Base-by-base conservation (phyloP, 2,888 invertebrate species). In the Falcaria lacertinaria region DNA sequence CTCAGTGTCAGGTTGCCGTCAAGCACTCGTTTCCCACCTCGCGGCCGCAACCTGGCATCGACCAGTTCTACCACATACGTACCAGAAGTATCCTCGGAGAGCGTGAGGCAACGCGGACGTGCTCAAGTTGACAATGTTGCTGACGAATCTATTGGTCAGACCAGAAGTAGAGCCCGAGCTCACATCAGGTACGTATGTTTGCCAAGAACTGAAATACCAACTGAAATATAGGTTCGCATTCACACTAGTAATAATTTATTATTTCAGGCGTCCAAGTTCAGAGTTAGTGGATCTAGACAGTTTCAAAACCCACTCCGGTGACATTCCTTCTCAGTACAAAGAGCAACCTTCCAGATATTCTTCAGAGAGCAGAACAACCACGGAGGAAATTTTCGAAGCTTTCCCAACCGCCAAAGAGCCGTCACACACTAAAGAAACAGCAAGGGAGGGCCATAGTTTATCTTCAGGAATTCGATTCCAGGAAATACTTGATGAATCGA, bases 21-120 rank as follows among this genome's bases (percentile, higher is more conserved):
- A n/a, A 95, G 94, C 66, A 96, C 96, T n/a, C 92, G 96, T 52
- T 96, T 96, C 77, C 95, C 95, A 48, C 94, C 95, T 35, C 93
- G 94, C 45, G 92, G 93, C 57, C 86, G 92, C 78, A 79, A 75
- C 81, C 57, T 88, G 41, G 76, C 71, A 14, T 60, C 79, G 43
- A 50, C 68, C 33, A 87, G 86, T 53, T 90, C 91, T 15, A 91
- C 92, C 33, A 90, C 91, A 44, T 73, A 70, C 47, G 81, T 66
- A 51, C 89, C 83, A 50, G 89, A 80, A 75, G 74, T 74, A 41
- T 74, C 85, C n/a, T 76, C 89, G 53, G 82, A 90, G 76, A 69
- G 86, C 52, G 70, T 80, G 14, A 75, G 73, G 46, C 80, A 83
- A 33, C 83, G 86, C 44, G 81, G 81, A 25, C 84, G 85, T 17